These are phyloP conservation scores for Ceratina calcarata DNA, from an alignment of 1,140 invertebrate genomes.

Conservation along the genomic window DNA sequence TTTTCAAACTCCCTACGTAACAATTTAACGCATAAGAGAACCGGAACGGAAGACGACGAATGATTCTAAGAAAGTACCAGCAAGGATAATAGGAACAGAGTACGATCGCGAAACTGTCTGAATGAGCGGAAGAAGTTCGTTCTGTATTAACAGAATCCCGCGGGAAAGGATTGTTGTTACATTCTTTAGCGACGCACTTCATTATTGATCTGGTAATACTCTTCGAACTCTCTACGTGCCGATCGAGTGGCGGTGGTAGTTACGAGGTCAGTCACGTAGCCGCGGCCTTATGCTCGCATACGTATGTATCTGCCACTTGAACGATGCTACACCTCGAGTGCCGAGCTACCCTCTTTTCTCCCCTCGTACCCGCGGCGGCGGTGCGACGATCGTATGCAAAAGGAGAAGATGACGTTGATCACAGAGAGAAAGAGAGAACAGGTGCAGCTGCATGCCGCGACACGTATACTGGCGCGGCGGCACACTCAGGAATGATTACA, in stretches of 20 bases:
- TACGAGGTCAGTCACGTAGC: conserved; percentile 54
- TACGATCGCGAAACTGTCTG: background rate
- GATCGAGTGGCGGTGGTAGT: conserved; percentile 45
- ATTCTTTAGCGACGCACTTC: conserved; percentile 47
- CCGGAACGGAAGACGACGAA: background rate
- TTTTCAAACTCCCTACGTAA: too few relatives aligned
- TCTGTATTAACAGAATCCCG: conserved; percentile 22
- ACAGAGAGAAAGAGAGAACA: conserved; percentile 14
- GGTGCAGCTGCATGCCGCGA: conserved; percentile 50
- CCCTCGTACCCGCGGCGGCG: background rate
- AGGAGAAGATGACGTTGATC: conserved; percentile 58
- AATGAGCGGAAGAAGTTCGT: conserved; percentile 1
- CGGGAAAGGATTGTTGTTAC: conserved; percentile 46
- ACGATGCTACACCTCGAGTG: conserved; percentile 32
- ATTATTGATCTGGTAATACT: conserved; percentile 58
- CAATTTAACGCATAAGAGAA: background rate
- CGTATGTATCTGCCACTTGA: conserved; percentile 42
- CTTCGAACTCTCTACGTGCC: conserved; percentile 47
- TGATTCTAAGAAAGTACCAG: background rate
- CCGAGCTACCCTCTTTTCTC: conserved; percentile 7
- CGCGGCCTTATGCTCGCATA: conserved; percentile 32
- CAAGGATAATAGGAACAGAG: background rate
- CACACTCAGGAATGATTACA: conserved; percentile 60
- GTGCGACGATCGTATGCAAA: conserved; percentile 17
- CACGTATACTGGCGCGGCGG: conserved; percentile 41